These are phyloP conservation scores for Nemapogon koenigi DNA, from an alignment of 2,888 invertebrate genomes.

Conservation along the genomic window DNA sequence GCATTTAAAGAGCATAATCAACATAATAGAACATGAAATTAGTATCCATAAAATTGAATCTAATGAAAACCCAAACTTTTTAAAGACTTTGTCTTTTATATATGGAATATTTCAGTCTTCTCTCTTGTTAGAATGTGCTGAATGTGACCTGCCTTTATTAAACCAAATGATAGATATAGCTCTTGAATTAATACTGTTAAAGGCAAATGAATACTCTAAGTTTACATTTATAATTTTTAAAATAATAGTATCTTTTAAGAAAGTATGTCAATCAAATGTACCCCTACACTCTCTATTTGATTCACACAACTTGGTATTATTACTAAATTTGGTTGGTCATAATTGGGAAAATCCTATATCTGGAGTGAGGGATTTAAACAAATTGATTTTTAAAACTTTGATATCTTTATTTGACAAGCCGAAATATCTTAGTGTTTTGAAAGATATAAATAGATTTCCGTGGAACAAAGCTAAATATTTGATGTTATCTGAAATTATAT, in stretches of 20 bases:
- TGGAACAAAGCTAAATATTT: slow-evolving; percentile 67
- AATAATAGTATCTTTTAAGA: slow-evolving; percentile 47
- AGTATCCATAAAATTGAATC: too few relatives aligned
- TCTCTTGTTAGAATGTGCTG: slow-evolving; percentile 21
- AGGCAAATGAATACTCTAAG: slow-evolving; percentile 58
- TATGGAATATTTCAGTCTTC: slow-evolving; percentile 53
- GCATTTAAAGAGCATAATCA: background rate
- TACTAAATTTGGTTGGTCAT: slow-evolving; percentile 59
- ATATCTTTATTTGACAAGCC: slow-evolving; percentile 26
- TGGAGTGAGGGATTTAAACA: slow-evolving; percentile 61
- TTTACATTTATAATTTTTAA: slow-evolving; percentile 59
- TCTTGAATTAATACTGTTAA: slow-evolving; percentile 30
- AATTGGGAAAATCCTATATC: slow-evolving; percentile 69
- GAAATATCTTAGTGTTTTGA: slow-evolving; percentile 26
- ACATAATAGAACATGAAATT: background rate
- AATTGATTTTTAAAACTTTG: slow-evolving; percentile 47
- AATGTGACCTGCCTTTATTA: slow-evolving; percentile 11
- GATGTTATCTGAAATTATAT: slow-evolving; percentile 58
- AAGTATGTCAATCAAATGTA: slow-evolving; percentile 34
- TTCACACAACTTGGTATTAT: slow-evolving; percentile 31
- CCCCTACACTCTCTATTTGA: slow-evolving; percentile 30
- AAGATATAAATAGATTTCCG: slow-evolving; percentile 50
- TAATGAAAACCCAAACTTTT: slow-evolving; percentile 19
- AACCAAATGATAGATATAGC: slow-evolving; percentile 23
- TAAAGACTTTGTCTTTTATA: slow-evolving; percentile 34